A percentile compares a stretch with the other conserved stretches of the same genome.
These are phyloP conservation scores for Phalacrocorax carbo DNA, from an alignment of 2,113 vertebrate species.

Conservation along the genomic window DNA sequence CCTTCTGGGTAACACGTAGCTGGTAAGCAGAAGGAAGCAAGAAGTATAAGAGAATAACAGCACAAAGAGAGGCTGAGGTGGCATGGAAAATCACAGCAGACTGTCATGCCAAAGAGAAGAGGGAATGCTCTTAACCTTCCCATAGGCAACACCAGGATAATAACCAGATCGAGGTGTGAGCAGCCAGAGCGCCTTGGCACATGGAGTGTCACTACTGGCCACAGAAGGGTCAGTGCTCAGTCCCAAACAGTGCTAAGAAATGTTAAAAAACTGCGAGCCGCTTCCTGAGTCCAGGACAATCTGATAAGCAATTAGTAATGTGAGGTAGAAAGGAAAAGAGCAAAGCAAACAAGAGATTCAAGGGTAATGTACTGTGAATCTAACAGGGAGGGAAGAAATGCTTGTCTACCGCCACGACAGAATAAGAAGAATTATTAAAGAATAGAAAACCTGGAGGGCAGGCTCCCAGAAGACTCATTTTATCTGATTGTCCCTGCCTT, in stretches of 20 bases:
- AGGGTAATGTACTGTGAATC: not conserved
- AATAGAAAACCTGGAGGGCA: constrained; percentile 5
- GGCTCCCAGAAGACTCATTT: constrained; percentile 21
- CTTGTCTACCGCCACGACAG: not conserved
- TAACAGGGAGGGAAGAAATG: not conserved
- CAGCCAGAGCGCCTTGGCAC: not conserved
- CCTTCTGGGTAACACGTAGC: not conserved
- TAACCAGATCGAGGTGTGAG: not conserved
- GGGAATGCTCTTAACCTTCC: not conserved
- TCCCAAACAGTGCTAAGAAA: not conserved
- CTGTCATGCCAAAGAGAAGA: not conserved
- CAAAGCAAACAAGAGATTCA: not conserved
- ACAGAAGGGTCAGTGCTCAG: not conserved
- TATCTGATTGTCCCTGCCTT: constrained; percentile 16
- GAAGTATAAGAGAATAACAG: not conserved
- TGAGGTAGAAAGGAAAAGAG: not conserved
- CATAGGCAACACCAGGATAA: not conserved
- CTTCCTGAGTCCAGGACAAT: not conserved
- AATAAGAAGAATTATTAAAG: not conserved
- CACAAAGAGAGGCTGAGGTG: not conserved
- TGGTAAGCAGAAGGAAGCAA: not conserved
- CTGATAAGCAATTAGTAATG: not conserved
- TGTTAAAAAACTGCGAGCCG: not conserved
- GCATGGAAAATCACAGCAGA: not conserved
- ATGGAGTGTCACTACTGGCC: rapidly evolving